Base-by-base conservation (phyloP, 2,113 vertebrate genomes). In the Lepus europaeus region DNA sequence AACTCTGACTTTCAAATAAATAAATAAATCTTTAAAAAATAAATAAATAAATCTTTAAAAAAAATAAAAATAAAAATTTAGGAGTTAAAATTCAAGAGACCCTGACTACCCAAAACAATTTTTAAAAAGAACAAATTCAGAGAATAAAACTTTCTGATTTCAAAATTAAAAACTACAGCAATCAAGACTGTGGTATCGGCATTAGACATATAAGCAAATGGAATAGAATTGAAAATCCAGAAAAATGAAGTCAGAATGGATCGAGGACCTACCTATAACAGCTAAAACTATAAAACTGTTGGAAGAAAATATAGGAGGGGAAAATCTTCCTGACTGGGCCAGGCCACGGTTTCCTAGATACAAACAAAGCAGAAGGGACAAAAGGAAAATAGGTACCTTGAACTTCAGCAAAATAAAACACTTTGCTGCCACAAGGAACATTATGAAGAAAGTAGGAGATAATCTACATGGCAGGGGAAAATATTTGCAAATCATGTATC, bases 181-280 rank as follows among this genome's bases (percentile, higher is more conserved):
- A 72, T 73, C 27, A 90, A 86, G 56, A 80, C 12, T 61, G 23
- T 81, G 45, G 49, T 73, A 17, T 5, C 27, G 45, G n/a, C 56
- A 56, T 39, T 0, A 33, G 27, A 74, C 74, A 63, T 22, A 88
- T 1, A 76, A 22, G 74, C 39, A n/a, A 88, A 64, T 59, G 45
- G 45, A 74, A 82, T 16, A 76, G 59, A 56, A 66, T 13, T 74
- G 59, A 59, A 82, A 56, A 29, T 89, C 69, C 45, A 76, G 16
- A 93, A 87, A 92, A 45, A 61, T 56, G 59, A 92, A 49, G 10
- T 70, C 63, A 61, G n/a, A 70, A 56, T 81, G 17, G 68, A 74
- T 74, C n/a, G 27, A 79, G 29, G 14, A 66, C 39, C 8, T 72
- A 64, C 63, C 63, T 63, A 45, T 45, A 6, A 45, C 45, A 45